Evolutionary conservation across 2,888 invertebrate genomes (phyloP), one percentile per base, ranked within the genome.

Genomic region (Drosophila buzzatii): DNA sequence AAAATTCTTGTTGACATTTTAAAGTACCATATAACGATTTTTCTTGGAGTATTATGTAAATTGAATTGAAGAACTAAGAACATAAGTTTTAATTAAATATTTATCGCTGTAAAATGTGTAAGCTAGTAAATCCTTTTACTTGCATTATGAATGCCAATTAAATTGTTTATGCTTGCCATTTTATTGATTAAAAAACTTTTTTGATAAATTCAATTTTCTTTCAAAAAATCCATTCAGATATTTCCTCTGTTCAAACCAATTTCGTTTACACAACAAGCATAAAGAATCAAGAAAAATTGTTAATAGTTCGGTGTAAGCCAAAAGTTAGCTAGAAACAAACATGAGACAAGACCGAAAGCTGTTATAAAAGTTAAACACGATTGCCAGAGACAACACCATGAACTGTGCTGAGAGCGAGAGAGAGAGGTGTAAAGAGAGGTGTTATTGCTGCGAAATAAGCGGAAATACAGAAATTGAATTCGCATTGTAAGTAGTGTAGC

Each of bases 401-500:
- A 73, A 71, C 74, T 70, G 33, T 47, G 58, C 16, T 63, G 60
- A 52, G 53, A 27, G 27, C 5, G 7, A 6, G 27, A 27, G 6
- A 27, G 27, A 23, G 23, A 44, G 49, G 45, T 53, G 16, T 47
- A 67, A 58, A 68, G 45, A 70, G 45, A 44, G 65, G 76, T 63
- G 68, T 49, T 41, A 51, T 44, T 20, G 39, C 39, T 37, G 67
- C 47, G 49, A 55, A 67, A 73, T 73, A 60, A 41, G 55, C 67
- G 87, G 85, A 87, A 89, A 70, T 68, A 72, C 66, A 52, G 70
- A 86, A 85, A 85, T 85, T 85, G 85, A 85, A 84, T 85, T 85
- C 82, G 82, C 79, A 73, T 81, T 87, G 87, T 85, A 75, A 69
- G 75, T 73, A 72, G 76, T 80, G 75, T 72, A 72, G 76, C 82